Evolutionary conservation across 2,888 invertebrate genomes (phyloP).

Genomic region (Lithophane socia): DNA sequence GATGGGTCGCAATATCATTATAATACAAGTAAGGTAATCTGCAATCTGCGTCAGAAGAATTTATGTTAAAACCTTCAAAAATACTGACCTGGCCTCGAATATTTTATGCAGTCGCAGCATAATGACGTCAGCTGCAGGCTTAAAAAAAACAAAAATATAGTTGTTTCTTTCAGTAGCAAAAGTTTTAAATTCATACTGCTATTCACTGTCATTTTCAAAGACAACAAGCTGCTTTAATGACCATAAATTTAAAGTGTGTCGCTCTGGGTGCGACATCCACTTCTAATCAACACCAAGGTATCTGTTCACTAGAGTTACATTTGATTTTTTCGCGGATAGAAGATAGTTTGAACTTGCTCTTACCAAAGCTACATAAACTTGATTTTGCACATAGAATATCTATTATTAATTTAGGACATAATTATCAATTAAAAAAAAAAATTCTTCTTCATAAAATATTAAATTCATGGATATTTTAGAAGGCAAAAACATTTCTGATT

Average conservation of each 20-base stretch:
- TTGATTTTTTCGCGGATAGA: not conserved
- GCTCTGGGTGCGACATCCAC: slow-evolving; percentile 31
- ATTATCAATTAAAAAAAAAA: not conserved
- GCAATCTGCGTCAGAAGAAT: slow-evolving; percentile 14
- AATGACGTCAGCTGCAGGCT: slow-evolving; percentile 6
- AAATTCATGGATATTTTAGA: not conserved
- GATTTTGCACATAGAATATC: not conserved
- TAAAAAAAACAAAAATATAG: not conserved
- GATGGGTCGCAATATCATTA: not conserved
- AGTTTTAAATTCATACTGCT: slow-evolving; percentile 3
- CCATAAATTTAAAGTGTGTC: slow-evolving; percentile 16
- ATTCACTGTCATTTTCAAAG: slow-evolving; percentile 6
- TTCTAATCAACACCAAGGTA: slow-evolving; percentile 12
- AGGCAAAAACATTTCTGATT: not conserved
- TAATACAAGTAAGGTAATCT: slow-evolving; percentile 23
- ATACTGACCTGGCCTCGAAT: slow-evolving; percentile 7
- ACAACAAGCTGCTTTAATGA: slow-evolving; percentile 11
- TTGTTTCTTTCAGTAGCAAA: slow-evolving; percentile 11
- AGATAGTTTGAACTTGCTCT: not conserved
- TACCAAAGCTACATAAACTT: not conserved
- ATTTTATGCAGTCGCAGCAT: slow-evolving; percentile 8
- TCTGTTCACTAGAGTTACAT: not conserved
- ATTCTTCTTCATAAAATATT: not conserved
- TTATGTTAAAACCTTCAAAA: slow-evolving; percentile 15
- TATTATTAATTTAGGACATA: not conserved